These are phyloP conservation scores for Acridotheres tristis DNA, from an alignment of 2,797 vertebrate genomes.

Conservation along the genomic window DNA sequence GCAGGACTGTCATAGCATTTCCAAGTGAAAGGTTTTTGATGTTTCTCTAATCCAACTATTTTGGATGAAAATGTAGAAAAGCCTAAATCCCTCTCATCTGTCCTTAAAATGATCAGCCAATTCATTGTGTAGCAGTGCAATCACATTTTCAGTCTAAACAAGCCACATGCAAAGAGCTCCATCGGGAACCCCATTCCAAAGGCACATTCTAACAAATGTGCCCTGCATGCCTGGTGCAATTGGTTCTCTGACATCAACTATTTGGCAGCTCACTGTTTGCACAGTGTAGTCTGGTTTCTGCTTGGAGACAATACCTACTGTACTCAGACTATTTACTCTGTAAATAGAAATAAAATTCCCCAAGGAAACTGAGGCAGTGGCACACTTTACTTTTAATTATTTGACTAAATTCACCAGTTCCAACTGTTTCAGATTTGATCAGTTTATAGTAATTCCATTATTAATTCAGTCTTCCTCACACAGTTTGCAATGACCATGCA, in stretches of 20 bases:
- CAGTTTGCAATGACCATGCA: background rate
- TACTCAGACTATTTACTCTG: background rate
- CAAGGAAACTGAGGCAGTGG: background rate
- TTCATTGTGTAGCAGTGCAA: background rate
- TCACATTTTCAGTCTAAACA: background rate
- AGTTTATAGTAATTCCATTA: background rate
- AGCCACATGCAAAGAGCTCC: background rate
- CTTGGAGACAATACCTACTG: slow-evolving; percentile 26
- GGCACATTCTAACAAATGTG: background rate
- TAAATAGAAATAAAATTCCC: slow-evolving; percentile 48
- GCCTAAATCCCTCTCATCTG: background rate
- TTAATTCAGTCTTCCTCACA: background rate
- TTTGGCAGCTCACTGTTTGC: slow-evolving; percentile 32
- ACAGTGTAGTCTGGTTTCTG: background rate
- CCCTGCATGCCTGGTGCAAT: background rate
- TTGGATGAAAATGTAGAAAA: background rate
- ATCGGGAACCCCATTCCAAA: background rate
- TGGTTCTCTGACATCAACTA: background rate
- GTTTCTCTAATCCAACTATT: background rate
- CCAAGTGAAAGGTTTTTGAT: background rate
- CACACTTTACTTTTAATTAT: background rate
- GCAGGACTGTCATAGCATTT: background rate
- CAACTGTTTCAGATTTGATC: background rate
- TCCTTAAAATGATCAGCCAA: background rate
- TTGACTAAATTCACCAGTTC: slow-evolving; percentile 1